Evolutionary conservation across 2,113 vertebrate species (phyloP).

Genomic region (Megaleporinus macrocephalus): DNA sequence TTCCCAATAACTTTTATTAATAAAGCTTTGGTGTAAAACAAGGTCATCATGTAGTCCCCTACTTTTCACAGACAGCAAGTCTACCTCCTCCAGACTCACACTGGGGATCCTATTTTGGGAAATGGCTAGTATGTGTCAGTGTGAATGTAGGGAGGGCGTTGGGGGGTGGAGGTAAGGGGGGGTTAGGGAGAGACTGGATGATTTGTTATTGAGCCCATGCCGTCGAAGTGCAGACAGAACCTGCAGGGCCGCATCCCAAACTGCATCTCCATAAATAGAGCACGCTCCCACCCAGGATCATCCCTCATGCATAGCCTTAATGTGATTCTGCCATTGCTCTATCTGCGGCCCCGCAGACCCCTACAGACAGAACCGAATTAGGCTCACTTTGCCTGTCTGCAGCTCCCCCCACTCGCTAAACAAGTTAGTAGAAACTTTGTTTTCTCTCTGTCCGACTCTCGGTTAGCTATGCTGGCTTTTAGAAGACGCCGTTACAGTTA

Average conservation of each 20-base stretch:
- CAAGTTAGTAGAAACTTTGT: conserved; percentile 11
- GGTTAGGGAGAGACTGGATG: conserved; percentile 18
- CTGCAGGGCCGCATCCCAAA: conserved; percentile 39
- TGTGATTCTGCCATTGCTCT: conserved; percentile 51
- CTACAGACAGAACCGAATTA: conserved; percentile 41
- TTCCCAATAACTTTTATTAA: neutral
- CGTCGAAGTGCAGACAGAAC: conserved; percentile 10
- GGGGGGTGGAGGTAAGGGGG: neutral
- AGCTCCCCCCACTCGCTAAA: neutral
- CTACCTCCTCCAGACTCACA: conserved; percentile 18
- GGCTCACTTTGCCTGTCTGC: conserved; percentile 19
- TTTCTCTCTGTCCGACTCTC: neutral
- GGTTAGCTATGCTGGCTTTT: neutral
- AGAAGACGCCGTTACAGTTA: no score
- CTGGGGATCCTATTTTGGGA: conserved; percentile 48
- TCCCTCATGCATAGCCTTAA: conserved; percentile 52
- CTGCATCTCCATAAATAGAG: conserved; percentile 51
- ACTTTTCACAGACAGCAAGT: neutral
- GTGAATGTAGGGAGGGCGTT: neutral
- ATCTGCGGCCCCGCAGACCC: conserved; percentile 27
- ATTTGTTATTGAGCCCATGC: conserved; percentile 40
- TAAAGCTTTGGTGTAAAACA: conserved; percentile 14
- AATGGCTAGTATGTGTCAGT: conserved; percentile 21
- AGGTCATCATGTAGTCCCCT: neutral
- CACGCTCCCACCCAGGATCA: conserved; percentile 37